Percentiles rank a stretch among this genome's conserved stretches.
These are phyloP conservation scores for Chironex yamaguchii DNA, from an alignment of 30 jellyfish, hydroid and myxozoan species.

Conservation along the genomic window DNA sequence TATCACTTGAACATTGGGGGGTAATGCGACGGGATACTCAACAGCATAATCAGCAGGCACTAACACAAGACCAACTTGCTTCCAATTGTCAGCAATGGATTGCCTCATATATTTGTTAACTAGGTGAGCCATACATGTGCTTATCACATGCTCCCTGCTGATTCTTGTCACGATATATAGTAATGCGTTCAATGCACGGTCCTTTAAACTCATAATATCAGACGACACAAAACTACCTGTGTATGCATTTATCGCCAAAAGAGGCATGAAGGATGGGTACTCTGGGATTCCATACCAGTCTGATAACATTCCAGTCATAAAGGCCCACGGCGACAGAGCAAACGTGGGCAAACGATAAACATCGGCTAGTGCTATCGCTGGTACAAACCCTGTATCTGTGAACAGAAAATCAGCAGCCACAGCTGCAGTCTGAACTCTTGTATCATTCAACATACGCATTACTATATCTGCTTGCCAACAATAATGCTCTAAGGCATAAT, in stretches of 20 bases:
- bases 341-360: conserved; percentile 14
- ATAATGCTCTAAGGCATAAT: conserved; percentile 2
- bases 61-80: conserved; percentile 3
- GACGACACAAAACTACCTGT: not conserved
- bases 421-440: not conserved
- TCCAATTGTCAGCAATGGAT: not conserved
- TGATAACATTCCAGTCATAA: conserved; percentile 15
- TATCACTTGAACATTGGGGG: conserved; percentile 51
- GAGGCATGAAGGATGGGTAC: conserved; percentile 40
- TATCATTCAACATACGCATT: not conserved
- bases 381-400: conserved; percentile 28
- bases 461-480: not conserved
- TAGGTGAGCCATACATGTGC: not conserved
- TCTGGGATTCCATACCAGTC: not conserved
- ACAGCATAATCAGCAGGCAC: conserved; percentile 57
- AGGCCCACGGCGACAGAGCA: conserved; percentile 31
- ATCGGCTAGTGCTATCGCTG: conserved; percentile 12
- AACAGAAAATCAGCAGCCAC: conserved; percentile 27
- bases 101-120: not conserved
- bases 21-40: conserved; percentile 33
- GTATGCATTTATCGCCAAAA: not conserved
- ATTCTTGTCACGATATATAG: not conserved
- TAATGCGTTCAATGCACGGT: conserved; percentile 28
- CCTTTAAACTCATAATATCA: conserved; percentile 33
- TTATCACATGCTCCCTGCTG: not conserved